Conservation (phyloP, 2,888 invertebrate genomes). For the Phaedon cochleariae region DNA sequence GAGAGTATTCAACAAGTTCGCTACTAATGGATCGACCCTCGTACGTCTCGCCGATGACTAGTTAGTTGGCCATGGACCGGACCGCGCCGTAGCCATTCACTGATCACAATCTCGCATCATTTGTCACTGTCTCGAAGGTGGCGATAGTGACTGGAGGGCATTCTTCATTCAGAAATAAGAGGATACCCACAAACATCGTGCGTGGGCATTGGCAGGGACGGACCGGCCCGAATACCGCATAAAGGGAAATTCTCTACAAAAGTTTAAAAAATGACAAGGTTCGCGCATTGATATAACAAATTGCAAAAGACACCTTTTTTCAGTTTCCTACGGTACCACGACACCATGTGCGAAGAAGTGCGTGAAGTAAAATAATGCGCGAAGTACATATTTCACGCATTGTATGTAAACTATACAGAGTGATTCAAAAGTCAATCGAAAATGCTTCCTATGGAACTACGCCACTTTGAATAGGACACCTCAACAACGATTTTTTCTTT, state of each 20-base stretch:
- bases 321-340: too few relatives aligned
- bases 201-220: slow-evolving; percentile 39
- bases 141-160: slow-evolving; percentile 60
- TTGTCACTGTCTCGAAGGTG: slow-evolving; percentile 76
- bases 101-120: slow-evolving; percentile 80
- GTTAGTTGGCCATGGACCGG: slow-evolving; percentile 54
- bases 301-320: too few relatives aligned
- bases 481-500: too few relatives aligned
- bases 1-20: not conserved
- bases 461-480: too few relatives aligned
- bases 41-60: slow-evolving; percentile 19
- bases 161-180: slow-evolving; percentile 57
- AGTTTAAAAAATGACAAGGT: too few relatives aligned
- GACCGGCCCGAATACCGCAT: slow-evolving; percentile 7
- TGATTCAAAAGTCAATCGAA: too few relatives aligned
- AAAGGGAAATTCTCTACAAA: not conserved
- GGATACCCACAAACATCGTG: slow-evolving; percentile 33
- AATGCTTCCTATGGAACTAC: too few relatives aligned
- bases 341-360: too few relatives aligned
- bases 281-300: too few relatives aligned
- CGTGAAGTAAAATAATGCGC: too few relatives aligned
- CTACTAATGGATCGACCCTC: not conserved
- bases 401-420: too few relatives aligned
- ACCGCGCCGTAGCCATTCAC: slow-evolving; percentile 64
- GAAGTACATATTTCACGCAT: too few relatives aligned